Percentiles rank a stretch among this genome's conserved stretches.
Evolutionary conservation across 2,888 invertebrate genomes (phyloP).

Genomic region (Melipona beecheii): DNA sequence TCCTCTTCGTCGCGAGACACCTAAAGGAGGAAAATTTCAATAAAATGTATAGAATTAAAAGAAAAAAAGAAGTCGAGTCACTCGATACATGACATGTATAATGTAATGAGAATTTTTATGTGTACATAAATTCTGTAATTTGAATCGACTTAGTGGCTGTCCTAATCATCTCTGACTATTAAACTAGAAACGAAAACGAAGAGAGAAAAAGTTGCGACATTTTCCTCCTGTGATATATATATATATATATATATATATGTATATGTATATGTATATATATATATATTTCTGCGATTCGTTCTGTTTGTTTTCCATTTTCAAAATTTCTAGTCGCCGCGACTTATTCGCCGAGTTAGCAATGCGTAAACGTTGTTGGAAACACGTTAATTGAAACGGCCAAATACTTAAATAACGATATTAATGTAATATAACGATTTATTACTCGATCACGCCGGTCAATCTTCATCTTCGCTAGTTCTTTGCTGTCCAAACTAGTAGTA

Average conservation of each 20-base stretch:
- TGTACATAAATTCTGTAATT: conserved; percentile 55
- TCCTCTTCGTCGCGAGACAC: conserved; percentile 48
- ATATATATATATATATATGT: neutral
- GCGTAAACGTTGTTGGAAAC: conserved; percentile 63
- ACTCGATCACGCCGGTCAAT: conserved; percentile 47
- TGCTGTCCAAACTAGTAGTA: neutral
- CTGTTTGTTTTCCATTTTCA: conserved; percentile 68
- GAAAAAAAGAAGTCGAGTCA: conserved; percentile 22
- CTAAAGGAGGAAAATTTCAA: conserved; percentile 52
- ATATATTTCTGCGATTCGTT: conserved; percentile 47
- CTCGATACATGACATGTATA: conserved; percentile 30
- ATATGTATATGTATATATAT: too few species aligned
- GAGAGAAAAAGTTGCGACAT: conserved; percentile 48
- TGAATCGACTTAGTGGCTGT: conserved; percentile 49
- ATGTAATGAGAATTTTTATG: conserved; percentile 42
- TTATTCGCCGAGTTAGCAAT: conserved; percentile 65
- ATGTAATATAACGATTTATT: conserved; percentile 43
- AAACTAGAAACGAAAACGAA: conserved; percentile 38
- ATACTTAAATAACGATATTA: conserved; percentile 68
- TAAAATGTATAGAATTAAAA: neutral
- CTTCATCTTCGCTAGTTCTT: conserved; percentile 12
- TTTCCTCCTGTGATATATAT: conserved; percentile 61
- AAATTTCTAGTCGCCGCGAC: conserved; percentile 81
- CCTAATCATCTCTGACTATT: conserved; percentile 42
- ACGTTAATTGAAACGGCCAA: conserved; percentile 74